Conservation (phyloP, 2,888 invertebrate species). For the Macrophya annulata region DNA sequence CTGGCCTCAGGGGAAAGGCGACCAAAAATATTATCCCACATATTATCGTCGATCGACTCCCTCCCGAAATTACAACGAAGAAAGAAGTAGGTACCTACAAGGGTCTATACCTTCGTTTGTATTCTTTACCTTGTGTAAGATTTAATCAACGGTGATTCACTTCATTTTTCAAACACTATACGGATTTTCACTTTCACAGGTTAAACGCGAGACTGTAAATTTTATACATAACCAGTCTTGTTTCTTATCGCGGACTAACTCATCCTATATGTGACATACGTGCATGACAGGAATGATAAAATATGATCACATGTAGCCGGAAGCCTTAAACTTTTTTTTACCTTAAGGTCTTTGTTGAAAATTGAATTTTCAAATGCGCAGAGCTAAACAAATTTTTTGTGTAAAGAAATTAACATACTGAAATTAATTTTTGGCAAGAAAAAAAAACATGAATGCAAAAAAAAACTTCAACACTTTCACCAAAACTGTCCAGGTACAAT, state of each 20-base stretch:
- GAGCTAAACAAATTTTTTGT: neutral
- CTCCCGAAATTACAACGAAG: neutral
- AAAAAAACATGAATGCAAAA: too few species aligned
- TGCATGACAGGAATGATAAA: neutral
- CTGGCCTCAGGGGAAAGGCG: neutral
- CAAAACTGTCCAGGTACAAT: too few species aligned
- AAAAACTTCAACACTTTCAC: too few species aligned
- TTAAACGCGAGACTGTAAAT: neutral
- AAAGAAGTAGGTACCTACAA: neutral
- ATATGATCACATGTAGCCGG: neutral
- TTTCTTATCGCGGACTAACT: neutral
- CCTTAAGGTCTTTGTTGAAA: neutral
- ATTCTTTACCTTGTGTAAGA: neutral
- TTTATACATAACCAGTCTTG: neutral
- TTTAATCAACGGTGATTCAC: slow-evolving; percentile 37
- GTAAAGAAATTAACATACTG: neutral
- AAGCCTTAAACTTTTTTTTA: neutral
- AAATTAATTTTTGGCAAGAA: too few species aligned
- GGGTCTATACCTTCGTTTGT: slow-evolving; percentile 6
- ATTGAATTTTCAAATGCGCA: neutral
- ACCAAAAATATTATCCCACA: slow-evolving; percentile 15
- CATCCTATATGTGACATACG: neutral
- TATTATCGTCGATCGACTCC: slow-evolving; percentile 29
- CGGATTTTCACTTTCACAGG: neutral
- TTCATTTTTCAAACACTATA: slow-evolving; percentile 18